Evolutionary conservation across 2,888 invertebrate genomes (phyloP).

Genomic region (Parasteatoda lunata): DNA sequence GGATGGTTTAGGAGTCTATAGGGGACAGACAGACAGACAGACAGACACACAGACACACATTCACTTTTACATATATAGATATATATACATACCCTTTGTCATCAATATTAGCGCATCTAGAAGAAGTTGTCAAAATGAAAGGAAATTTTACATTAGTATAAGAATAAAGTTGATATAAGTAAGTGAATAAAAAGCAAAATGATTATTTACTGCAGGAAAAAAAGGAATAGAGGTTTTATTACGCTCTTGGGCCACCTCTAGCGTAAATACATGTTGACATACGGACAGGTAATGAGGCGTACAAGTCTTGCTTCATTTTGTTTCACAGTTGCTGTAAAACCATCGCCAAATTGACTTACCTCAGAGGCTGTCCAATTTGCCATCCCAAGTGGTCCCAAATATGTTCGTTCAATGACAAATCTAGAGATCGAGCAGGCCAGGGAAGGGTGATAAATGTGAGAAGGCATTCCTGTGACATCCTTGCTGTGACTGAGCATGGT

Average conservation of each 20-base stretch:
- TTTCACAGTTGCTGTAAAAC: neutral
- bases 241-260: neutral
- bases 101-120: too few species aligned
- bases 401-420: too few species aligned
- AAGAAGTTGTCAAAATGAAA: neutral
- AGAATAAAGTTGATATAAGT: too few species aligned
- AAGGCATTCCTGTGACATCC: neutral
- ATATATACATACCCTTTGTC: too few species aligned
- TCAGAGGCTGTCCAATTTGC: neutral
- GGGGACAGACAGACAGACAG: too few species aligned
- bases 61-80: too few species aligned
- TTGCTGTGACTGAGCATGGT: neutral
- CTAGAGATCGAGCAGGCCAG: neutral
- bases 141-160: constrained; percentile 6
- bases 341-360: neutral
- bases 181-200: neutral
- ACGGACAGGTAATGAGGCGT: neutral
- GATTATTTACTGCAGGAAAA: neutral
- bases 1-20: too few species aligned
- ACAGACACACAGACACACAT: too few species aligned
- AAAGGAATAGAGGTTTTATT: neutral
- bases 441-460: neutral
- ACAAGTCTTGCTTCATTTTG: neutral
- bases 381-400: neutral
- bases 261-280: neutral